Percentiles rank a stretch among this genome's conserved stretches.
Conservation (phyloP, 2,888 invertebrate species). For the Punctoribates punctum region DNA sequence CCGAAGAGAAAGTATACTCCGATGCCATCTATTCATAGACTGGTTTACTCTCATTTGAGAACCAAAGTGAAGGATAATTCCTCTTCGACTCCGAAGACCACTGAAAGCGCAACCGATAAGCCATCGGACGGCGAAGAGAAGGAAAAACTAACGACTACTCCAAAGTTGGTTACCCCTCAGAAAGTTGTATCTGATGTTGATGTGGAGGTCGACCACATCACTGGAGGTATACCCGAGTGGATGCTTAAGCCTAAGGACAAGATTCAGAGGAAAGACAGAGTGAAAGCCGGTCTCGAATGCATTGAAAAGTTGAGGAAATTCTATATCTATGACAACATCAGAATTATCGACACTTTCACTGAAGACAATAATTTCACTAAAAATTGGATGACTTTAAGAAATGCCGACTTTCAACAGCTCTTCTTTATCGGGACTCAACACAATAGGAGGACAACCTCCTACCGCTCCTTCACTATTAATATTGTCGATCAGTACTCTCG, state of each 20-base stretch:
- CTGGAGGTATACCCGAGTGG: background rate
- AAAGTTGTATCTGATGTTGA: background rate
- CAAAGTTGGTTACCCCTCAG: background rate
- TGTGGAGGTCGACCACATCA: background rate
- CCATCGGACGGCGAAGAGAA: no score
- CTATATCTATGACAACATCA: conserved; percentile 26
- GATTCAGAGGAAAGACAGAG: background rate
- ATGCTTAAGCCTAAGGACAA: conserved; percentile 11
- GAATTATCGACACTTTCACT: background rate
- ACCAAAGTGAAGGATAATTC: no score
- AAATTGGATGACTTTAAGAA: conserved; percentile 11
- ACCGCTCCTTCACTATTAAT: background rate
- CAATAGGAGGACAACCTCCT: background rate
- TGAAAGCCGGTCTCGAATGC: conserved; percentile 10
- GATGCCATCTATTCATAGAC: no score
- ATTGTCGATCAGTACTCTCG: conserved; percentile 23
- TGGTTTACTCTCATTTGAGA: no score
- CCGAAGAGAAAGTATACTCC: no score
- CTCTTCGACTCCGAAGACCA: no score
- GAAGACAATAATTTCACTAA: background rate
- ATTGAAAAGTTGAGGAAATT: conserved; percentile 22
- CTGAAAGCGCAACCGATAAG: no score
- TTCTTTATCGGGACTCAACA: background rate
- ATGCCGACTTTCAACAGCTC: conserved; percentile 16
- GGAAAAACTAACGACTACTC: no score